Evolutionary conservation across 2,888 invertebrate species (phyloP).

Genomic region (Temnothorax ravouxi): DNA sequence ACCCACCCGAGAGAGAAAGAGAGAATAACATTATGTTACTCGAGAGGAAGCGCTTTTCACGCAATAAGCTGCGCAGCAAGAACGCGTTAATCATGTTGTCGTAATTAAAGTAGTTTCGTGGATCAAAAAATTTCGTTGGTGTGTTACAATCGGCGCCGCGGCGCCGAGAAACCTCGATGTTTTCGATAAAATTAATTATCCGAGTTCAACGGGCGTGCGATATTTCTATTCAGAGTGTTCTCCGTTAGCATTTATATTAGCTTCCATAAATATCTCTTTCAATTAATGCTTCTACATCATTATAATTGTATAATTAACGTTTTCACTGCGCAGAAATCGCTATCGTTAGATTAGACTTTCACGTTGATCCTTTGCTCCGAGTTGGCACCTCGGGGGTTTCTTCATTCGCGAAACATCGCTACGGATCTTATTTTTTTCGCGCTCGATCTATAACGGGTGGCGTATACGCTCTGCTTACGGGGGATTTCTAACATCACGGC

Average conservation of each 20-base stretch:
- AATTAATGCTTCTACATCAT: conserved; percentile 27
- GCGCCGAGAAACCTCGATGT: neutral
- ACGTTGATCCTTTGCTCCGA: conserved; percentile 28
- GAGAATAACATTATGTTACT: conserved; percentile 23
- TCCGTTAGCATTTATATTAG: neutral
- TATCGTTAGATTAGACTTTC: conserved; percentile 45
- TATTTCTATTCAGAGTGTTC: neutral
- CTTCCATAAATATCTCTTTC: conserved; percentile 23
- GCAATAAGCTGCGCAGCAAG: neutral
- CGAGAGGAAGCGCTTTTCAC: conserved; percentile 37
- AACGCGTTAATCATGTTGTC: neutral
- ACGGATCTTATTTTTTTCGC: conserved; percentile 21
- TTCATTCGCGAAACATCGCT: conserved; percentile 37
- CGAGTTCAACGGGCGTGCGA: neutral
- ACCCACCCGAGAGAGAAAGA: conserved; percentile 19
- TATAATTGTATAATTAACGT: conserved; percentile 40
- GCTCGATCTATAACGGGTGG: conserved; percentile 59
- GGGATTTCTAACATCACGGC: conserved; percentile 78
- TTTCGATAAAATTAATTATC: conserved; percentile 7
- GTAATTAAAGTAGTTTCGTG: neutral
- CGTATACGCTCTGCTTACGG: conserved; percentile 79
- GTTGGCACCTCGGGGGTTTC: conserved; percentile 38
- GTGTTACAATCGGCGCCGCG: neutral
- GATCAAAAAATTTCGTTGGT: neutral
- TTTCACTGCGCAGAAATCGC: conserved; percentile 50